phyloP scores from a whole-genome alignment of 2,113 vertebrate genomes.

The Mobula birostris region DNA sequence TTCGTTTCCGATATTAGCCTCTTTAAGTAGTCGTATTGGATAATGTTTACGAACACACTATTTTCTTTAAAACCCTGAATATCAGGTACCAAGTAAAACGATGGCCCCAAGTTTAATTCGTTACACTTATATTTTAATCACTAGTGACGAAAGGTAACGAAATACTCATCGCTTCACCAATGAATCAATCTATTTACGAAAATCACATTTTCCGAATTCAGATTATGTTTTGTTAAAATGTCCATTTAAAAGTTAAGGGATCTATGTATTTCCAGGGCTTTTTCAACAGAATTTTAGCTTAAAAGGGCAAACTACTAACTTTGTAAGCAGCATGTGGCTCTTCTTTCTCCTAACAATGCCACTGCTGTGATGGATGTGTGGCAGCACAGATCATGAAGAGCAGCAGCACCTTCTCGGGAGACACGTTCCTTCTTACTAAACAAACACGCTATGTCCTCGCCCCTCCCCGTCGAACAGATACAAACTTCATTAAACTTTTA shows the following conservation, averaged over 20 bases:
- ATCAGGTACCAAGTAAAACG: not conserved
- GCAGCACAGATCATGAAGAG: not conserved
- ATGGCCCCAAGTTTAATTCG: not conserved
- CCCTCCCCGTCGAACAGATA: not conserved
- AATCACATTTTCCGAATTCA: not conserved
- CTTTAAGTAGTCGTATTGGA: not conserved
- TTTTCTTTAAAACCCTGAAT: not conserved
- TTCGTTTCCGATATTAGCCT: not conserved
- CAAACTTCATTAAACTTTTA: constrained; percentile 13
- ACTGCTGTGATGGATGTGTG: constrained; percentile 28
- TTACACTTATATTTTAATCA: not conserved
- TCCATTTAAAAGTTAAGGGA: not conserved
- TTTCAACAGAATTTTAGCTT: not conserved
- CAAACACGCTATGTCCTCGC: not conserved
- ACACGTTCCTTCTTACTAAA: not conserved
- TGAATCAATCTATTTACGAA: not conserved
- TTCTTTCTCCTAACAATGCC: constrained; percentile 24
- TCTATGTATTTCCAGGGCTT: not conserved
- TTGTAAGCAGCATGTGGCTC: constrained; percentile 25
- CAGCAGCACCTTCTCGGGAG: constrained; percentile 19
- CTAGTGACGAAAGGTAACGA: not conserved
- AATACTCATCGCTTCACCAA: not conserved
- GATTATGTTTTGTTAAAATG: not conserved
- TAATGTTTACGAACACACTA: not conserved
- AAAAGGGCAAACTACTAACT: constrained; percentile 18